Percentiles rank a stretch among this genome's conserved stretches.
phyloP scores from a whole-genome alignment of 2,888 invertebrate species.

The Cepaea hortensis region DNA sequence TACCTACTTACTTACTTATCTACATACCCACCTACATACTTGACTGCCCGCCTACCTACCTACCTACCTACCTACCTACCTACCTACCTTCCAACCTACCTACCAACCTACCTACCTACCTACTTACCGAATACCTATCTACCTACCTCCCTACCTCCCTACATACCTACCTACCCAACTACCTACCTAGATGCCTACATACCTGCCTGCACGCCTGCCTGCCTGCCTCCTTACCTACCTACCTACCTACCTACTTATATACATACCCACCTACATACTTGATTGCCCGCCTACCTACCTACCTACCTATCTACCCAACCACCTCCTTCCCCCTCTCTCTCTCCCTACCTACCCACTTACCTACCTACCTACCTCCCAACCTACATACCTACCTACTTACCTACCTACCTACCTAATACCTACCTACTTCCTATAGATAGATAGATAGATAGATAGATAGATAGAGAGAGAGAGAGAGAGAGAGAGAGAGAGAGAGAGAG shows the following conservation, averaged over 20 bases:
- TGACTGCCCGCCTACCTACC: background rate
- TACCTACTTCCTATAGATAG: too few species aligned
- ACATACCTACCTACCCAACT: conserved; percentile 2
- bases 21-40: background rate
- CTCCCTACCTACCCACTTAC: too few species aligned
- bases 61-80: conserved; percentile 7
- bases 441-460: too few species aligned
- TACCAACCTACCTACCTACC: background rate
- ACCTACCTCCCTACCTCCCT: background rate
- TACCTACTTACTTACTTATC: background rate
- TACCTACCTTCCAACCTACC: background rate
- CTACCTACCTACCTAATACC: too few species aligned
- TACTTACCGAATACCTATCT: background rate
- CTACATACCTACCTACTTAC: too few species aligned
- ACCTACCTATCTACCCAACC: too few species aligned
- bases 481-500: too few species aligned
- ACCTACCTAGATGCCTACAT: background rate
- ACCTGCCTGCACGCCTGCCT: background rate
- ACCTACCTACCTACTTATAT: background rate
- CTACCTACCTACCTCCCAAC: too few species aligned
- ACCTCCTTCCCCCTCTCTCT: too few species aligned
- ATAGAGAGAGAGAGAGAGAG: too few species aligned
- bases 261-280: too few species aligned
- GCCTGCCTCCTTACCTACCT: background rate
- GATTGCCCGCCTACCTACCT: too few species aligned